Evolutionary conservation across 2,888 invertebrate species (phyloP), one percentile per base, ranked within the genome.

Genomic region (Muschampia plurimacula): DNA sequence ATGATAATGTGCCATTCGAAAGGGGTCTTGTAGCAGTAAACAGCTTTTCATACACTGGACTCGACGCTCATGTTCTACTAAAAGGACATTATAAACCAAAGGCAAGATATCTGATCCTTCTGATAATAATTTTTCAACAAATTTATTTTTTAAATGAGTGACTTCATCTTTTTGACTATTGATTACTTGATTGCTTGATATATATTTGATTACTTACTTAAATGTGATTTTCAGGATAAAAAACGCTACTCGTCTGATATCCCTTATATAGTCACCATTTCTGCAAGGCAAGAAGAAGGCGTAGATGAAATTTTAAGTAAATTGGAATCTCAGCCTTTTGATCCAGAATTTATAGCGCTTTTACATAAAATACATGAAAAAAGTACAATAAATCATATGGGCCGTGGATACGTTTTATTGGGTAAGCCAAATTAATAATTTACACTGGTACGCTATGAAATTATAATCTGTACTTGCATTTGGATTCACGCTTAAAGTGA

Each of bases 11-110:
- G 12, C 15, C 57, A 28, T 67, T 67, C 8, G 10, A 57, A 32
- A 39, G 67, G 13, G 57, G 57, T n/a, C 13, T 28, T 13, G 13
- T 15, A 1, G 67, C 67, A 22, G 8, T 67, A 7, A 67, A 67
- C 12, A 39, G 55, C 9, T 46, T 55, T 6, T 67, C 67, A 22
- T 22, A 57, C 22, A 57, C 39, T 12, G 55, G 41, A 2, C 9
- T 67, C 7, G 55, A 67, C 36, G 52, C 36, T 32, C 67, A 67
- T 22, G 67, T 67, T 8, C 22, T 67, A 8, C 55, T 67, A n/a
- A 55, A 67, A 22, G 67, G 67, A 22, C 67, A 67, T 55, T 57
- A 41, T 22, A 67, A 67, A 46, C 39, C 67, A 12, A 67, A 67
- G 67, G 63, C 12, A 44, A 39, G 39, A 39, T 39, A 39, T 0